A percentile compares a stretch with the other conserved stretches of the same genome.
phyloP scores from a whole-genome alignment of 2,113 vertebrate genomes.

The Ciconia stormi region DNA sequence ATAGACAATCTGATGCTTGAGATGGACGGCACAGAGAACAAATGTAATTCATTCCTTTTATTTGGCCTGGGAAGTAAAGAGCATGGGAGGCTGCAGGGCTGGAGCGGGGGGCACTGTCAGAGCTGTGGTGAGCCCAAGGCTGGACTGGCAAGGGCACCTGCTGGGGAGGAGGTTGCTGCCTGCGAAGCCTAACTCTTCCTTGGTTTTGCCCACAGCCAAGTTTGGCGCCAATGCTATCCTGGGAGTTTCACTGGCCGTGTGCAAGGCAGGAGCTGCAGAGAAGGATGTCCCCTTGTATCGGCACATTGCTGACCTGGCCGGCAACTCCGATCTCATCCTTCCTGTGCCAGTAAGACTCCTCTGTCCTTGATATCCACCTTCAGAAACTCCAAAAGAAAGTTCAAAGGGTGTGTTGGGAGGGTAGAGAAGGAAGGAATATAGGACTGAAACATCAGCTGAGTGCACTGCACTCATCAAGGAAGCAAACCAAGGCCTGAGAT shows the following conservation, averaged over 20 bases:
- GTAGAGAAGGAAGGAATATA: neutral
- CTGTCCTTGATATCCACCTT: neutral
- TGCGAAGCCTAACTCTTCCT: neutral
- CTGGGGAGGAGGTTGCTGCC: neutral
- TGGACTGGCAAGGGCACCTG: neutral
- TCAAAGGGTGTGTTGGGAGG: neutral
- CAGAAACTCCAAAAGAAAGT: neutral
- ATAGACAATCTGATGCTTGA: conserved; percentile 90
- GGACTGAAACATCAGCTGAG: neutral
- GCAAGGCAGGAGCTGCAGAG: conserved; percentile 90
- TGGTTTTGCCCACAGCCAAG: conserved; percentile 77
- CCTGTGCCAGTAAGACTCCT: conserved; percentile 87
- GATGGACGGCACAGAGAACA: conserved; percentile 91
- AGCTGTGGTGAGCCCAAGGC: neutral
- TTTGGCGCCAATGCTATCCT: conserved; percentile 93
- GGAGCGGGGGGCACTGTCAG: neutral
- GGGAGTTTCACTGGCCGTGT: conserved; percentile 88
- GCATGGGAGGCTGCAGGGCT: neutral
- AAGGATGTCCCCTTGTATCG: conserved; percentile 88
- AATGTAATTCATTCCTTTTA: conserved; percentile 78
- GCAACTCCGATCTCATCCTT: conserved; percentile 88
- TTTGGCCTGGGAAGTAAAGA: neutral
- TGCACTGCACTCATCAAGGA: neutral
- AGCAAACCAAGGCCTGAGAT: neutral
- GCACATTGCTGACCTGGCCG: conserved; percentile 91